A percentile compares a stretch with the other conserved stretches of the same genome.
phyloP scores from a whole-genome alignment of 2,113 vertebrate genomes.

The Oncorhynchus clarkii region DNA sequence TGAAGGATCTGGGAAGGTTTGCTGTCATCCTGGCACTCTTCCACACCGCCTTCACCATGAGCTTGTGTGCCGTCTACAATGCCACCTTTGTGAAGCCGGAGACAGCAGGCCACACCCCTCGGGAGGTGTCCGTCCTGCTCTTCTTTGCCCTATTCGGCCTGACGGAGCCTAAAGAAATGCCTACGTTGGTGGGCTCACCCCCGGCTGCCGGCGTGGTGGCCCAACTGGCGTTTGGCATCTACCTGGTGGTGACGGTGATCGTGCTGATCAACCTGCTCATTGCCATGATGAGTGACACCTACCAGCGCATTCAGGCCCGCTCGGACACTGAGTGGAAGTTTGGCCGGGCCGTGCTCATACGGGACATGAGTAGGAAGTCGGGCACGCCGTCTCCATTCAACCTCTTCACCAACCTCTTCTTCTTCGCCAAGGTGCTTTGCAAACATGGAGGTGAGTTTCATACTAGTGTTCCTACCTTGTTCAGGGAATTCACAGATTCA shows the following conservation, averaged over 20 bases:
- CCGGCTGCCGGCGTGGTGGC: conserved; percentile 39
- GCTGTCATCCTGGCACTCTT: conserved; percentile 64
- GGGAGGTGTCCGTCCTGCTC: conserved; percentile 56
- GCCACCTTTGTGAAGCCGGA: too few species aligned
- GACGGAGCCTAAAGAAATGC: conserved; percentile 50
- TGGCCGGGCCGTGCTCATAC: conserved; percentile 62
- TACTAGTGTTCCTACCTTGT: background rate
- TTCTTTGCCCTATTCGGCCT: conserved; percentile 67
- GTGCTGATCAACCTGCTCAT: conserved; percentile 67
- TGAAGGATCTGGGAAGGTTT: conserved; percentile 66
- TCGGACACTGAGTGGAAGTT: conserved; percentile 70
- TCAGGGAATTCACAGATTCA: background rate
- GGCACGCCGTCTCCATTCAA: conserved; percentile 62
- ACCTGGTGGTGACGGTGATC: conserved; percentile 62
- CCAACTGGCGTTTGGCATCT: conserved; percentile 58
- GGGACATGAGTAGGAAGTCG: conserved; percentile 64
- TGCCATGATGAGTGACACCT: conserved; percentile 71
- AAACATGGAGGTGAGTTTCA: conserved; percentile 50
- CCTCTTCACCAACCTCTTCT: conserved; percentile 62
- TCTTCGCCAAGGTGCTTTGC: conserved; percentile 55
- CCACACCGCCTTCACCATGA: conserved; percentile 63
- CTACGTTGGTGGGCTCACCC: conserved; percentile 32
- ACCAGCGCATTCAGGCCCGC: conserved; percentile 67
- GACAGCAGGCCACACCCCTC: conserved; percentile 25
- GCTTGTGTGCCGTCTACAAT: conserved; percentile 45